Conservation (phyloP, 1,140 invertebrate species). For the Heliothis virescens region DNA sequence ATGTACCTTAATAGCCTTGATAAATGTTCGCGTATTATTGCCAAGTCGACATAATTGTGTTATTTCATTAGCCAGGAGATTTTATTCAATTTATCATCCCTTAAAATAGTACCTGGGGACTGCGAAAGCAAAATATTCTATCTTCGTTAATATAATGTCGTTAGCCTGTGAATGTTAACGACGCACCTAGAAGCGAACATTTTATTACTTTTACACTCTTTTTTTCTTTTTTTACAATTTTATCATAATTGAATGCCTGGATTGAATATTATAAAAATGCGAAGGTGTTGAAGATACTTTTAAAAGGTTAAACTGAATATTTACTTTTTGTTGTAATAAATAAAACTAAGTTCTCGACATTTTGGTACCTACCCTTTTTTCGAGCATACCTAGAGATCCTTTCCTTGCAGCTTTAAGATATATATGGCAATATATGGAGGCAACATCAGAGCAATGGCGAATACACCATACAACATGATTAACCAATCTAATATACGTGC, state of each 20-base stretch:
- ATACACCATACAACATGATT: too few species aligned
- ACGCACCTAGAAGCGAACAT: conserved; percentile 9
- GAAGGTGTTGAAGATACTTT: background rate
- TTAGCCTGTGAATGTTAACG: conserved; percentile 26
- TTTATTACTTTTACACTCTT: conserved; percentile 20
- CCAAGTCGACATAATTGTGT: conserved; percentile 18
- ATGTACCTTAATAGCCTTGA: background rate
- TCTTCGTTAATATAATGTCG: conserved; percentile 22
- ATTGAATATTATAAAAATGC: too few species aligned
- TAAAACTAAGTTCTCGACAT: background rate
- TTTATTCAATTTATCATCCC: conserved; percentile 41
- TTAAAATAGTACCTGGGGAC: conserved; percentile 34
- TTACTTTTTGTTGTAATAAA: background rate
- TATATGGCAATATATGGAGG: too few species aligned
- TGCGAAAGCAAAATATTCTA: conserved; percentile 33
- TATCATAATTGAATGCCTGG: conserved; percentile 33
- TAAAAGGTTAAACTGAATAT: background rate
- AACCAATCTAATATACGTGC: too few species aligned
- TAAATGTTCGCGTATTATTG: background rate
- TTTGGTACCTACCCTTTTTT: background rate
- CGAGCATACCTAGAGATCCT: background rate
- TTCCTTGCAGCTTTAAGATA: background rate
- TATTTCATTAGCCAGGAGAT: conserved; percentile 25
- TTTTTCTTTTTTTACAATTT: conserved; percentile 2
- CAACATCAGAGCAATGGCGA: too few species aligned